phyloP scores from a whole-genome alignment of 2,888 invertebrate genomes.

The Blastobasis adustella region DNA sequence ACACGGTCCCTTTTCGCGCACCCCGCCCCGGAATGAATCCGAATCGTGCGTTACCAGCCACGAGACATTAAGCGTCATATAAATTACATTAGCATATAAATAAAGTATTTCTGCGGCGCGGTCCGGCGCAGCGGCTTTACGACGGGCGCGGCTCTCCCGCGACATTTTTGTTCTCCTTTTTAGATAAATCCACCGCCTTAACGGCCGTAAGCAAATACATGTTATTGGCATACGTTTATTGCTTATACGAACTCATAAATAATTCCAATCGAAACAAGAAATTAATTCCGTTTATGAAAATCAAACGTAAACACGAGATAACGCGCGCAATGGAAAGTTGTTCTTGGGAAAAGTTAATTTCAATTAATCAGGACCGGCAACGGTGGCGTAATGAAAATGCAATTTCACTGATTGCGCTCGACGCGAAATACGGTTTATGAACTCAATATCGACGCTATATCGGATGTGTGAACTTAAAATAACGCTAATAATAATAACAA shows the following conservation, averaged over 20 bases:
- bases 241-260: slow-evolving; percentile 70
- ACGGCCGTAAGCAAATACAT: slow-evolving; percentile 70
- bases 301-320: slow-evolving; percentile 36
- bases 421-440: too few species aligned
- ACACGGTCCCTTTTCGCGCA: slow-evolving; percentile 38
- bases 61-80: slow-evolving; percentile 74
- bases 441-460: not conserved
- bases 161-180: slow-evolving; percentile 70
- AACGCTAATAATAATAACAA: too few species aligned
- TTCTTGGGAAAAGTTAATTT: slow-evolving; percentile 6
- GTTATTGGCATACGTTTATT: slow-evolving; percentile 70
- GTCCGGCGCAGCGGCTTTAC: slow-evolving; percentile 63
- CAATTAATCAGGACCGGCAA: slow-evolving; percentile 4
- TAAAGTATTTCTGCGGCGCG: slow-evolving; percentile 72
- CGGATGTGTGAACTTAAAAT: too few species aligned
- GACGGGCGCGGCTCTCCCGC: slow-evolving; percentile 49
- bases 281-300: slow-evolving; percentile 65
- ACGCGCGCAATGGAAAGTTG: slow-evolving; percentile 8
- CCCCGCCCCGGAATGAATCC: slow-evolving; percentile 56
- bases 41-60: slow-evolving; percentile 73
- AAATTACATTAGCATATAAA: slow-evolving; percentile 76
- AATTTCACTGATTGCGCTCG: too few species aligned
- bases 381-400: too few species aligned
- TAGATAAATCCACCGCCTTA: slow-evolving; percentile 70
- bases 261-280: slow-evolving; percentile 62